Percentiles rank a stretch among this genome's conserved stretches.
phyloP scores from a whole-genome alignment of 2,888 invertebrate genomes.

The Metallyticus violacea region DNA sequence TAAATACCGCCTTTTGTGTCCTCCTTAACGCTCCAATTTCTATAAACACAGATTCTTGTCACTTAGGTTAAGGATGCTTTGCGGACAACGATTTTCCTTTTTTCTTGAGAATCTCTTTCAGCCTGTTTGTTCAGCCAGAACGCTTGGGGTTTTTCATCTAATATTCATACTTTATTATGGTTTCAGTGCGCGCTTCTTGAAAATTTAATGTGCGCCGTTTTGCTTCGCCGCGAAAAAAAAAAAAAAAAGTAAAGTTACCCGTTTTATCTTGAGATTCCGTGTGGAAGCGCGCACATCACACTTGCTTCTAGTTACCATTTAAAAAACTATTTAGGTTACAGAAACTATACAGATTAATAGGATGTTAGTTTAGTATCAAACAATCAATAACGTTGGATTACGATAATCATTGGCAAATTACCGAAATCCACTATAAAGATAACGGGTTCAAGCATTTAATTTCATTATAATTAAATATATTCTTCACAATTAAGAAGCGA shows the following conservation, averaged over 20 bases:
- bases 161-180: background rate
- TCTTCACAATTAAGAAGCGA: too few species aligned
- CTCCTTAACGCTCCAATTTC: background rate
- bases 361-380: too few species aligned
- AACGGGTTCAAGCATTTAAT: too few species aligned
- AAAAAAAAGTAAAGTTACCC: background rate
- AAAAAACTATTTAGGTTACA: background rate
- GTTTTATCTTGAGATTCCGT: background rate
- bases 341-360: too few species aligned
- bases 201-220: background rate
- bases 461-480: too few species aligned
- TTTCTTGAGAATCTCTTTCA: background rate
- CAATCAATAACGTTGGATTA: too few species aligned
- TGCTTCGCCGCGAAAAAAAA: background rate
- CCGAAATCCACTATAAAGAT: too few species aligned
- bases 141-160: background rate
- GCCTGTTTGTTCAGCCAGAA: background rate
- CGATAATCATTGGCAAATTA: too few species aligned
- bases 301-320: background rate
- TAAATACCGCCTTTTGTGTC: background rate
- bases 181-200: background rate
- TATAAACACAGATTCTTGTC: background rate
- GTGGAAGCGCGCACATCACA: background rate
- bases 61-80: background rate
- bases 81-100: background rate